Evolutionary conservation across 2,797 vertebrate species (phyloP).

Genomic region (Myotis planiceps): DNA sequence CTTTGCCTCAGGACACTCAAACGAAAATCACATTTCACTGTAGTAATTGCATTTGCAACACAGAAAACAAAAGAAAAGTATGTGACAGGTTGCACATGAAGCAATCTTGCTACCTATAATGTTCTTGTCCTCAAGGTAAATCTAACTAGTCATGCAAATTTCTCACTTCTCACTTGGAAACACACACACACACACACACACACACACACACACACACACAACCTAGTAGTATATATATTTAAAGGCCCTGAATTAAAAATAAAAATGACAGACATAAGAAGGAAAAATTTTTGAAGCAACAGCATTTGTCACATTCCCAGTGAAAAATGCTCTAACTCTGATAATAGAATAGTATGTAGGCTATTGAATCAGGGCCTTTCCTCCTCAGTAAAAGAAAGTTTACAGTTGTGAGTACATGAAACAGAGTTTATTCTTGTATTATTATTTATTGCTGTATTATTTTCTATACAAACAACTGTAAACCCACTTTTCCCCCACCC

Average conservation of each 20-base stretch:
- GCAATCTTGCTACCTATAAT: not conserved
- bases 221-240: not conserved
- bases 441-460: not conserved
- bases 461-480: not conserved
- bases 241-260: not conserved
- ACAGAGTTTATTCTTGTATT: not conserved
- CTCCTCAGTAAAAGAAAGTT: not conserved
- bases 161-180: not conserved
- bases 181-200: not conserved
- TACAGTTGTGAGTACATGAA: not conserved
- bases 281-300: not conserved
- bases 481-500: not conserved
- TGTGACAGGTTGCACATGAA: not conserved
- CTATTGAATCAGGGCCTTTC: not conserved
- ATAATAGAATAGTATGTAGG: not conserved
- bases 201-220: not conserved
- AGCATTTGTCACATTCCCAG: not conserved
- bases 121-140: slow-evolving; percentile 26
- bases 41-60: not conserved
- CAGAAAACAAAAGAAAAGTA: not conserved
- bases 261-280: not conserved
- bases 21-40: slow-evolving; percentile 46
- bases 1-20: not conserved
- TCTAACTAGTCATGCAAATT: slow-evolving; percentile 6
- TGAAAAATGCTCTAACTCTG: not conserved